Base-by-base conservation (phyloP, 2,888 invertebrate genomes). In the Aricia artaxerxes region DNA sequence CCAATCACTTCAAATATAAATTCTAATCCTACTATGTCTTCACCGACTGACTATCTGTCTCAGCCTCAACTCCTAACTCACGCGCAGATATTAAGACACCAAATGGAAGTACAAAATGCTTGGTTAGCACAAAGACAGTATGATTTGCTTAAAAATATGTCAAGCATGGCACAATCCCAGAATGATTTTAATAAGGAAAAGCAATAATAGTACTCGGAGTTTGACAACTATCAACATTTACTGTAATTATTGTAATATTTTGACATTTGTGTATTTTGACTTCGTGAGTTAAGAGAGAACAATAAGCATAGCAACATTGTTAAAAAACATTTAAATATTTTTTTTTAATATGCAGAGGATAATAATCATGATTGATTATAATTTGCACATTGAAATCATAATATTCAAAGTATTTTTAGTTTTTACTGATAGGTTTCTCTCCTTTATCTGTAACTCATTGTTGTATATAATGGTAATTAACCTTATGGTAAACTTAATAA, bases 121-220 rank as follows among this genome's bases (percentile, higher is more conserved):
- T 94, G 93, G 94, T 83, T 92, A 64, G 91, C 91, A 60, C 91
- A 92, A 81, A 88, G 90, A 80, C 91, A 91, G 80, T 88, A 89
- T 85, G 92, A 93, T 82, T 85, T 93, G 79, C 87, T 91, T 81
- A 94, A 94, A 85, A 93, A 89, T 82, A 92, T 93, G 88, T 86
- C 93, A 13, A 92, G 88, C 83, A 90, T 92, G 85, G 86, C 88
- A 40, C 92, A 93, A 83, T 82, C 86, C 24, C 92, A 92, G 84
- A 91, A 89, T 84, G 92, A 93, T 84, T 92, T 90, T 80, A 90
- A 87, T 82, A 92, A 92, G 84, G 93, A 93, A 78, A 92, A 93
- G 83, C 88, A 90, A 83, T 88, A 84, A 83, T 57, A 72, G 78
- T 76, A 78, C 81, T 79, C 82, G 82, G 83, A 80, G 78, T 81